phyloP scores from a whole-genome alignment of 2,113 vertebrate species.

The Chloroceryle aenea region DNA sequence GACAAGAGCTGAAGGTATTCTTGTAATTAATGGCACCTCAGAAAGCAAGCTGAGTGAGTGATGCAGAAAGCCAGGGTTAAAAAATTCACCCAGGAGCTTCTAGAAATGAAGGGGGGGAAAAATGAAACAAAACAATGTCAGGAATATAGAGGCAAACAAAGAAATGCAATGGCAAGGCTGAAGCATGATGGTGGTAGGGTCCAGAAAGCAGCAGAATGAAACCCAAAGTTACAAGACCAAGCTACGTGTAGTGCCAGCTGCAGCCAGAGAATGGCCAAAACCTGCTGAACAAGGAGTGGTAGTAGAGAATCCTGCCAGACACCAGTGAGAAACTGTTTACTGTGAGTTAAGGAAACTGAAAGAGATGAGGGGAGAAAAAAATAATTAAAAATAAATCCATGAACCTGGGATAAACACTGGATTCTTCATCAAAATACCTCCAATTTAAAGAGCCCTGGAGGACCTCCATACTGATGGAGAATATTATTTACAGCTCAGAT shows the following conservation, averaged over 20 bases:
- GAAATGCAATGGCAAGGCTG: neutral
- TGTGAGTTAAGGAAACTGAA: neutral
- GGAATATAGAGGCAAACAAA: neutral
- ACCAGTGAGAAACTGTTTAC: neutral
- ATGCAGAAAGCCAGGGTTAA: neutral
- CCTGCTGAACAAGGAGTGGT: neutral
- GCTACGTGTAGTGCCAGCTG: neutral
- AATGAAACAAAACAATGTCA: neutral
- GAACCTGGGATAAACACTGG: neutral
- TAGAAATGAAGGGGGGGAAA: neutral
- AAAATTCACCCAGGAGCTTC: neutral
- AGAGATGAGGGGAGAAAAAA: neutral
- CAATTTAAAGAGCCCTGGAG: neutral
- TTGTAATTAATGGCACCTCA: accelerated
- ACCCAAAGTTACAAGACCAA: neutral
- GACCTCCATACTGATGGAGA: neutral
- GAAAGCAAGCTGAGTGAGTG: neutral
- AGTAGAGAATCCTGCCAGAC: neutral
- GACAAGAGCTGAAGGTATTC: neutral
- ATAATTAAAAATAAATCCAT: neutral
- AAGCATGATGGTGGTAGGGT: neutral
- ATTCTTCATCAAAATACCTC: neutral
- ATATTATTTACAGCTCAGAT: neutral
- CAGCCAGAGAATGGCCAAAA: neutral
- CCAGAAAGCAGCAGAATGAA: neutral